Percentiles rank a stretch among this genome's conserved stretches.
Conservation (phyloP, 2,888 invertebrate genomes). For the Vesta saturnalis region DNA sequence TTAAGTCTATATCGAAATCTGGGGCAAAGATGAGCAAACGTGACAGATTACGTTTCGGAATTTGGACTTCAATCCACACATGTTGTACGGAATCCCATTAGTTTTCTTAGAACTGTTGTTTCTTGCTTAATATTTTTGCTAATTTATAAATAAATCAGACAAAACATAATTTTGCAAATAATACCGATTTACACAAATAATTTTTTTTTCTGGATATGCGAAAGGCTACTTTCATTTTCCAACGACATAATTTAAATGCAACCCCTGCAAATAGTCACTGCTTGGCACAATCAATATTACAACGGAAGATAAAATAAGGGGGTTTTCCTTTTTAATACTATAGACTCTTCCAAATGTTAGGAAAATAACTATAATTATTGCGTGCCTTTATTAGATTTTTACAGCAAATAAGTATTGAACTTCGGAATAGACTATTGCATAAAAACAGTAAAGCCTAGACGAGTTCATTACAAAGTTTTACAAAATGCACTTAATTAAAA, state of each 20-base stretch:
- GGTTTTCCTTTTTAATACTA: conserved; percentile 27
- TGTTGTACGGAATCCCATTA: conserved; percentile 2
- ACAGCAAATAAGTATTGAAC: too few relatives aligned
- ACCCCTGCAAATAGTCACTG: conserved; percentile 21
- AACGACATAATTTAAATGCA: background rate
- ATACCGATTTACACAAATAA: background rate
- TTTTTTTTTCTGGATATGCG: background rate
- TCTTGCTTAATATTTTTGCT: background rate
- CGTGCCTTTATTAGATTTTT: background rate
- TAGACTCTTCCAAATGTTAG: conserved; percentile 16
- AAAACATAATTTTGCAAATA: background rate
- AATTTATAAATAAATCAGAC: background rate
- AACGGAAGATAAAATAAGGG: conserved; percentile 24
- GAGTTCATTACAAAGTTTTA: too few relatives aligned
- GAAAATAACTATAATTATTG: background rate
- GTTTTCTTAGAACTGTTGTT: background rate
- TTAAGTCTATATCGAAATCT: background rate
- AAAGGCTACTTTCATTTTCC: background rate
- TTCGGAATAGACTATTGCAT: too few relatives aligned
- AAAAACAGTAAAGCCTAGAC: too few relatives aligned
- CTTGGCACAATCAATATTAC: conserved; percentile 35
- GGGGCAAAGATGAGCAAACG: conserved; percentile 10
- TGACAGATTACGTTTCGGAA: conserved; percentile 9
- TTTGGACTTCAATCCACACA: background rate
- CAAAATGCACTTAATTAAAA: too few relatives aligned